Base-by-base conservation (phyloP, 1,140 invertebrate genomes). In the Wasmannia auropunctata region DNA sequence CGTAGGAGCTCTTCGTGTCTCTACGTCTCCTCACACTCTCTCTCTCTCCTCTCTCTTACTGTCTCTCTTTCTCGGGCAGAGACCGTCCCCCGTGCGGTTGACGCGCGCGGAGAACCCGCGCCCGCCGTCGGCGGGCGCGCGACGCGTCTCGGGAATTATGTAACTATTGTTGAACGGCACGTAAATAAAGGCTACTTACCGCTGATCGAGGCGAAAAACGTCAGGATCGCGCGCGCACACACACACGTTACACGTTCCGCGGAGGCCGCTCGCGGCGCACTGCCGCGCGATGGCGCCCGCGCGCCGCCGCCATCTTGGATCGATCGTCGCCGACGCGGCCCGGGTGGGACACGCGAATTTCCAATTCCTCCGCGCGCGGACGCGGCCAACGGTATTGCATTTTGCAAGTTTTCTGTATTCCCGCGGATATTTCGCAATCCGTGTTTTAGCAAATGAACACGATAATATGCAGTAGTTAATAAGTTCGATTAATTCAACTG, bases 101-200 rank as follows among this genome's bases (percentile, higher is more conserved):
- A 28, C 46, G 60, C 60, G 75, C 37, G 54, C 28, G 8, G 43
- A 25, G 80, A 62, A 74, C 74, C 31, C 79, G n/a, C 80, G 69
- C 86, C 90, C 89, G 87, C 89, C 91, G 88, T 85, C 90, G 76
- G 80, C 85, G 79, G 70, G 69, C 86, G 85, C 76, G 72, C 63
- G 72, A 81, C 77, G 43, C 86, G 89, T 77, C 88, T 86, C 70
- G 19, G 63, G 81, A 94, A 94, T 94, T 93, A 94, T 92, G 91
- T 92, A 94, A 94, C 91, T 93, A 92, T 94, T 94, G 91, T 94
- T 91, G 89, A 86, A 93, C 89, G 90, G 88, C 88, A 88, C 76
- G 92, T 94, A 93, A 94, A 94, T 94, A 94, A 94, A 93, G 72
- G 77, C 91, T 89, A 93, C 94, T 94, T 93, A 95, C 94, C 93